Percentiles rank a stretch among this genome's conserved stretches.
Conservation (phyloP, 2,797 vertebrate species). For the Coregonus sp. region DNA sequence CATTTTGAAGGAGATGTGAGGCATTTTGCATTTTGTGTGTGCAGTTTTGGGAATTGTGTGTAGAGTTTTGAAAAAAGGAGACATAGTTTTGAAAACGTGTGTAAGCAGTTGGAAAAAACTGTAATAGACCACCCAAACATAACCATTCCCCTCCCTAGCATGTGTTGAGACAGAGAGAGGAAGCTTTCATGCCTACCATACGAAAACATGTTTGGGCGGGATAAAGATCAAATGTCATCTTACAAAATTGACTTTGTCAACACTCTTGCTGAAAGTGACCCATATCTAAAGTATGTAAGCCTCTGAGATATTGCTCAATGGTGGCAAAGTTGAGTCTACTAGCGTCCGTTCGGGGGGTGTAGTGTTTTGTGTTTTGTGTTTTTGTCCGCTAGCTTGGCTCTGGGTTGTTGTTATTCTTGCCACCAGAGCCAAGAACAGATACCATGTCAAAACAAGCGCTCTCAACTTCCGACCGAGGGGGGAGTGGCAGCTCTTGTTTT, state of each 20-base stretch:
- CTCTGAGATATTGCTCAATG: slow-evolving; percentile 1
- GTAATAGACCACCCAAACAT: background rate
- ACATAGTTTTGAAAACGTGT: no score
- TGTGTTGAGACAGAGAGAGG: no score
- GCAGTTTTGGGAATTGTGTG: no score
- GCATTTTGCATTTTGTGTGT: no score
- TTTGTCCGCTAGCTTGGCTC: slow-evolving; percentile 12
- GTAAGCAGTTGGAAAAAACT: no score
- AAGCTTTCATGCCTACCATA: background rate
- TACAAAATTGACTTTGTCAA: slow-evolving; percentile 4
- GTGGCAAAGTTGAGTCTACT: background rate
- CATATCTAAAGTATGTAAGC: slow-evolving; percentile 37
- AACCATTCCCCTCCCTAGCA: background rate
- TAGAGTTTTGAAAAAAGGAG: no score
- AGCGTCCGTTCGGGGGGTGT: background rate
- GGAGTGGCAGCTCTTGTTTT: slow-evolving; percentile 4
- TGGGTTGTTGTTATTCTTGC: slow-evolving; percentile 65
- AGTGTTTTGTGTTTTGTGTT: slow-evolving; percentile 11
- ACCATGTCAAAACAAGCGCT: slow-evolving; percentile 73
- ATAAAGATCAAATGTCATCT: background rate
- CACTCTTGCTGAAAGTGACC: slow-evolving; percentile 19
- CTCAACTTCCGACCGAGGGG: slow-evolving; percentile 61
- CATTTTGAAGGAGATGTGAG: no score
- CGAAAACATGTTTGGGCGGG: slow-evolving; percentile 8
- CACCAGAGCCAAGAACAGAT: slow-evolving; percentile 72